These are phyloP conservation scores for Microhierax caerulescens DNA, from an alignment of 2,797 vertebrate species.

Conservation along the genomic window DNA sequence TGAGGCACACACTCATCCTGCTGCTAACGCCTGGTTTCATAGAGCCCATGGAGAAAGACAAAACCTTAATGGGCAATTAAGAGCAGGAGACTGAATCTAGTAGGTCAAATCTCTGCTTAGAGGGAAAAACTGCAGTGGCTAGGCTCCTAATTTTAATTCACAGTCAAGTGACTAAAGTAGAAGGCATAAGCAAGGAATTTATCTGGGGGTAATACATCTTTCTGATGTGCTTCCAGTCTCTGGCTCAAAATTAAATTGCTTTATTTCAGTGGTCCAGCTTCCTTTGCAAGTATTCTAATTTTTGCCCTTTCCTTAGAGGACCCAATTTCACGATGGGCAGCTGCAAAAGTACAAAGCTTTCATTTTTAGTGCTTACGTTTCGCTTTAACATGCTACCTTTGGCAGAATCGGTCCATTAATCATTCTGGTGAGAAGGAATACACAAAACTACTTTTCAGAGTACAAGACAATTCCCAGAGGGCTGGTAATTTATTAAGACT, in stretches of 20 bases:
- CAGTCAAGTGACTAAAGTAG: neutral
- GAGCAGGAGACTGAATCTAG: neutral
- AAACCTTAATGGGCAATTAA: neutral
- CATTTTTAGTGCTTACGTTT: neutral
- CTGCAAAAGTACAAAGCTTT: constrained; percentile 4
- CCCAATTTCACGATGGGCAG: neutral
- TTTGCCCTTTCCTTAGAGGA: neutral
- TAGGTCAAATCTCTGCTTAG: neutral
- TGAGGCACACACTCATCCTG: neutral
- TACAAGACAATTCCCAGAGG: neutral
- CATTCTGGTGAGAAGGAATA: neutral
- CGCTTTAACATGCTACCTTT: neutral
- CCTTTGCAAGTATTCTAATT: neutral
- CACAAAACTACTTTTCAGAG: neutral
- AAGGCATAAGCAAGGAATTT: neutral
- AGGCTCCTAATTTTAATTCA: neutral
- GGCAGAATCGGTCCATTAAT: neutral
- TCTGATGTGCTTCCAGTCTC: neutral
- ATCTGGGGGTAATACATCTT: neutral
- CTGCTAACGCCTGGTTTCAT: neutral
- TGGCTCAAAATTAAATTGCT: neutral
- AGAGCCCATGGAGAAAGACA: neutral
- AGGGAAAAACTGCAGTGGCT: neutral
- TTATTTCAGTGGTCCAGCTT: neutral
- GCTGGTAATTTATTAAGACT: neutral